These are phyloP conservation scores for Eidolon helvum DNA, from an alignment of 2,113 vertebrate genomes.

Conservation along the genomic window DNA sequence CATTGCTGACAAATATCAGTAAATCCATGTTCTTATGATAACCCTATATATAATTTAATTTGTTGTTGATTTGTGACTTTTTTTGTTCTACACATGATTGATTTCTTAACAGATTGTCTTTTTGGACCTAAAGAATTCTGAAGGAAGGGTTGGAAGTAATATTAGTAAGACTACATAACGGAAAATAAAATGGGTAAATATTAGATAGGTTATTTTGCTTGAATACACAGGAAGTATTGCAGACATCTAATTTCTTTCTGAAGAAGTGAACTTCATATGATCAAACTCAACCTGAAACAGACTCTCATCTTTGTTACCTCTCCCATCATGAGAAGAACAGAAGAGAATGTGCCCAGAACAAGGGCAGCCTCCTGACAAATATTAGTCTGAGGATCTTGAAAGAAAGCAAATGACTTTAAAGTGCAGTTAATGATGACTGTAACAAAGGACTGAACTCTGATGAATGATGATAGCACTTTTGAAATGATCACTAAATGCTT, in stretches of 20 bases:
- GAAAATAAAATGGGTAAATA: background rate
- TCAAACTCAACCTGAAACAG: background rate
- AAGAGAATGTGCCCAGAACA: background rate
- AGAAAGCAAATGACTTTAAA: background rate
- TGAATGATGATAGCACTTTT: background rate
- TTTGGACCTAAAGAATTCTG: background rate
- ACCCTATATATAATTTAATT: background rate
- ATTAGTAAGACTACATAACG: background rate
- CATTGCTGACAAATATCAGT: background rate
- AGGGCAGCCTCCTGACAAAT: background rate
- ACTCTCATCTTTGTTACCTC: background rate
- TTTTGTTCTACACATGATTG: background rate
- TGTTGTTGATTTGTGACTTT: background rate
- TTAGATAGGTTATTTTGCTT: background rate
- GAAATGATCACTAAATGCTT: background rate
- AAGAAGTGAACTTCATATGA: background rate
- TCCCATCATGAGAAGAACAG: background rate
- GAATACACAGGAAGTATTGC: background rate
- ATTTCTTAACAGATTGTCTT: background rate
- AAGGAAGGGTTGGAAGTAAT: background rate
- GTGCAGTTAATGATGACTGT: background rate
- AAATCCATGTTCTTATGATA: background rate
- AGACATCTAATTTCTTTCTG: background rate
- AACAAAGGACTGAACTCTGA: background rate
- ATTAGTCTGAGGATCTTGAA: background rate